Conservation (phyloP, 2,113 vertebrate genomes). For the Marcusenius ussheri region DNA sequence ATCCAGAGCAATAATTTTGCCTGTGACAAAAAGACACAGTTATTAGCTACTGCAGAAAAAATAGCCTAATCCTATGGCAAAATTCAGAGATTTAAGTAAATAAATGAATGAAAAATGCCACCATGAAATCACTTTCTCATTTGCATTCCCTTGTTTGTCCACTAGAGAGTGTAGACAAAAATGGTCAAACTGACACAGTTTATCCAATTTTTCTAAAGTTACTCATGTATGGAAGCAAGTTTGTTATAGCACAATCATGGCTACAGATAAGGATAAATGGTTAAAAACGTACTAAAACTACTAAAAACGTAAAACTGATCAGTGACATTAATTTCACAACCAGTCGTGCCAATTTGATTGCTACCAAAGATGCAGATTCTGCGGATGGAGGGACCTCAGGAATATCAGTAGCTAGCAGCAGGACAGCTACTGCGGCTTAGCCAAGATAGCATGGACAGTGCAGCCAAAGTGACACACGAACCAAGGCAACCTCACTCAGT, state of each 20-base stretch:
- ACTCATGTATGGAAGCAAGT: neutral
- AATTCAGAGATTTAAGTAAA: neutral
- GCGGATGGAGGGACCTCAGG: neutral
- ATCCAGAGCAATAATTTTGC: slow-evolving; percentile 63
- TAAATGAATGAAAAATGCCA: neutral
- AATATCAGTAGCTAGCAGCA: neutral
- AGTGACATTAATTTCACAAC: neutral
- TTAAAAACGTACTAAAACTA: neutral
- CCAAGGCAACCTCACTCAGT: neutral
- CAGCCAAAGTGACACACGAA: neutral
- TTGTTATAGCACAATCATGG: neutral
- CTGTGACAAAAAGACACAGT: slow-evolving; percentile 40
- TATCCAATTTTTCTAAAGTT: neutral
- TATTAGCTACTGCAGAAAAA: neutral
- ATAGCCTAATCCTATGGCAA: neutral
- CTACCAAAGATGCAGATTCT: neutral
- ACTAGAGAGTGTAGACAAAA: neutral
- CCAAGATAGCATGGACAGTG: neutral
- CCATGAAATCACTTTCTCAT: neutral
- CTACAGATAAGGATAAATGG: neutral
- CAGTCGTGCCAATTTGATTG: neutral
- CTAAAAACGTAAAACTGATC: neutral
- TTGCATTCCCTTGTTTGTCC: neutral
- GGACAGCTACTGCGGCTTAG: neutral
- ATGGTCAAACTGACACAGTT: neutral